Conservation (phyloP, 2,797 vertebrate species). For the Ciconia nigra region DNA sequence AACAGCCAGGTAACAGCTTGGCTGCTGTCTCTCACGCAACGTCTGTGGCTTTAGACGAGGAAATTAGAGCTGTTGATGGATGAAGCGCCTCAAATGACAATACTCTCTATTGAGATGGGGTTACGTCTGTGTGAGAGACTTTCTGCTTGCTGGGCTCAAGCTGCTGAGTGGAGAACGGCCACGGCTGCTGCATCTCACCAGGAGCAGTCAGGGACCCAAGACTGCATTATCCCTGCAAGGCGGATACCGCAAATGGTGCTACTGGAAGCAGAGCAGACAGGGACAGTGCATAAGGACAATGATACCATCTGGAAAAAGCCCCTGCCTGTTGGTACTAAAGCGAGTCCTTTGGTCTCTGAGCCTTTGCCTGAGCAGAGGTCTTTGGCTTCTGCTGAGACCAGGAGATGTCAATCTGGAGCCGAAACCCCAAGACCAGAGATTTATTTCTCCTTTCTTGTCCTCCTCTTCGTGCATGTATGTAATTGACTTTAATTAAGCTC, state of each 20-base stretch:
- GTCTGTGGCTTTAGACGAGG: not conserved
- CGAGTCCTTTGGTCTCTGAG: too few species aligned
- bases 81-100: not conserved
- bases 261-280: not conserved
- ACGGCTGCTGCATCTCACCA: not conserved
- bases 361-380: too few species aligned
- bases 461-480: not conserved
- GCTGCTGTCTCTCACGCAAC: rapidly evolving
- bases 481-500: not conserved
- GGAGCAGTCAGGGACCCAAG: not conserved
- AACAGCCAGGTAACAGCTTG: not conserved
- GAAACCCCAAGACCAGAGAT: not conserved
- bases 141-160: not conserved
- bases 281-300: not conserved
- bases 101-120: rapidly evolving
- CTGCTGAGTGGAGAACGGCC: not conserved
- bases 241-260: too few species aligned
- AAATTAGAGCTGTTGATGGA: not conserved
- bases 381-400: not conserved
- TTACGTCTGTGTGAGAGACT: not conserved
- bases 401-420: not conserved
- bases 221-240: not conserved
- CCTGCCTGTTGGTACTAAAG: not conserved
- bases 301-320: not conserved
- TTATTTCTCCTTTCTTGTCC: not conserved